Evolutionary conservation across 2,797 vertebrate genomes (phyloP).

Genomic region (Tiaroga cobitis): DNA sequence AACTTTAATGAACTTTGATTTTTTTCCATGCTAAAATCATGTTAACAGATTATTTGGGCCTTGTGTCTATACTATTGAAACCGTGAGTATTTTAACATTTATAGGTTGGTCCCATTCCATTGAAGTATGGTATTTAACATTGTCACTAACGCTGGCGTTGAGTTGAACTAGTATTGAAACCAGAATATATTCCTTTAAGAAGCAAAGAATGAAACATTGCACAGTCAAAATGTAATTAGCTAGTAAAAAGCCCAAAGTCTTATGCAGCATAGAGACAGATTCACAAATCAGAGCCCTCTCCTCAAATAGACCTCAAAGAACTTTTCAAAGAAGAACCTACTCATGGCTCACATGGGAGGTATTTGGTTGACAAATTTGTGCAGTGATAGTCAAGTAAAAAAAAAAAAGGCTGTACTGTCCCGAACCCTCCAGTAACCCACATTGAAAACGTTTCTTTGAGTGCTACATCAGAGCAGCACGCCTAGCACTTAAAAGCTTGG

Average conservation of each 20-base stretch:
- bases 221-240: not conserved
- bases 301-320: conserved; percentile 64
- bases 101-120: not conserved
- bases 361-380: conserved; percentile 51
- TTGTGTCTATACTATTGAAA: not conserved
- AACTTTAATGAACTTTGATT: too few species aligned
- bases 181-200: not conserved
- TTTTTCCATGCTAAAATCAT: not conserved
- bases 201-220: not conserved
- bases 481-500: conserved; percentile 24
- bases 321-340: conserved; percentile 38
- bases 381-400: not conserved
- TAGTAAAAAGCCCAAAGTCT: not conserved
- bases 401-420: conserved; percentile 19
- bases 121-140: not conserved
- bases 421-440: conserved; percentile 35
- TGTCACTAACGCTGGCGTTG: not conserved
- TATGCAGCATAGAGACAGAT: not conserved
- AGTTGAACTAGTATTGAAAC: not conserved
- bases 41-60: not conserved
- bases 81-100: not conserved
- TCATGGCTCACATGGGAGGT: conserved; percentile 50
- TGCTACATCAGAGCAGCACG: conserved; percentile 31
- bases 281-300: conserved; percentile 39
- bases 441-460: conserved; percentile 42